These are phyloP conservation scores for Drosophila ercepeae DNA, from an alignment of 1,140 invertebrate species.

Conservation along the genomic window DNA sequence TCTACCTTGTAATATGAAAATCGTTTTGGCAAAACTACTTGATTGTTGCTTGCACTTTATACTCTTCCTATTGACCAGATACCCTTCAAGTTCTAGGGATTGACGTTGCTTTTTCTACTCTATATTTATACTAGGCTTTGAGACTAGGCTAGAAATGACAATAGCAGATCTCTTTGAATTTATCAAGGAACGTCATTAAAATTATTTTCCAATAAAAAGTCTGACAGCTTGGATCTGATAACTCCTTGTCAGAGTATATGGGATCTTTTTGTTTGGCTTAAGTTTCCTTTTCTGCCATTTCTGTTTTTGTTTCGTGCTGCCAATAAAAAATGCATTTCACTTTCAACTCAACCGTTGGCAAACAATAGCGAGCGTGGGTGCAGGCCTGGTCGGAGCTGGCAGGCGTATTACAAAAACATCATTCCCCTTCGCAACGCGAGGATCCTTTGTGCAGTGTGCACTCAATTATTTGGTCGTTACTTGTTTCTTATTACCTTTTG, in stretches of 20 bases:
- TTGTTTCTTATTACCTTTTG: conserved; percentile 53
- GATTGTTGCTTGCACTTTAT: conserved; percentile 31
- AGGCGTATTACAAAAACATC: conserved; percentile 18
- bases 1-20: conserved; percentile 31
- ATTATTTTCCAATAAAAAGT: too few species aligned
- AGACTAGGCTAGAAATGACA: too few species aligned
- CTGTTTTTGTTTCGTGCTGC: conserved; percentile 34
- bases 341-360: conserved; percentile 26
- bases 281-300: conserved; percentile 18
- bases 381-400: background rate
- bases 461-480: conserved; percentile 77
- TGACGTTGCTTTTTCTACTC: background rate
- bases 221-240: background rate
- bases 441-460: conserved; percentile 64
- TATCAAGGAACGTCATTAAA: too few species aligned
- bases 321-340: conserved; percentile 65
- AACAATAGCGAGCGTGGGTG: conserved; percentile 13
- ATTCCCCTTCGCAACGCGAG: conserved; percentile 26
- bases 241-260: conserved; percentile 4
- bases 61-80: conserved; percentile 9
- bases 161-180: too few species aligned
- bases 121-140: too few species aligned
- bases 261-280: conserved; percentile 18
- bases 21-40: conserved; percentile 34
- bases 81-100: background rate